Base-by-base conservation (phyloP, 2,113 vertebrate species). In the Willisornis vidua region DNA sequence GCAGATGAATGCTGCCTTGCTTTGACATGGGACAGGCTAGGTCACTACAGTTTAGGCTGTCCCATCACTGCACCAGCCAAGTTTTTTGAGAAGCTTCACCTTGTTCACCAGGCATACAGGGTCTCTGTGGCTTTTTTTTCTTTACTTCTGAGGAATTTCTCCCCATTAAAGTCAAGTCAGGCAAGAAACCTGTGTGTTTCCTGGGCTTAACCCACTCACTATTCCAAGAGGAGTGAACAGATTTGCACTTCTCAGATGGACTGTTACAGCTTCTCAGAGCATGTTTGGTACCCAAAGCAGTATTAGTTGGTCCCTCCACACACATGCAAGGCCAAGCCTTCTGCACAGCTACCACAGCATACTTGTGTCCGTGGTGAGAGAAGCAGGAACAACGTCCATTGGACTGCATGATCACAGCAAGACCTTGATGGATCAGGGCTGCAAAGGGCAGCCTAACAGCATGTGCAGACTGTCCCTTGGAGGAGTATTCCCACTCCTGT, bases 1-100 rank as follows among this genome's bases (percentile, higher is more conserved):
- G n/a, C 18, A 61, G 19, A 5, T 22, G 16, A 59, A 33, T 0
- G 0, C 8, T 37, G 48, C 20, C 14, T 1, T 15, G 24, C 28
- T 48, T 51, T 74, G 24, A 70, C 29, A 19, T 5, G 11, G 61
- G 14, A 67, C 67, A 68, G 57, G 6, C 14, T 4, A 19, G 9
- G n/a, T 46, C 49, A 19, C 46, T 61, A 33, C 26, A 57, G 58
- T 19, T 80, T 19, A 61, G 18, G 9, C 28, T 76, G 54, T 48
- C 46, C 54, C 51, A 51, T 66, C 39, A 9, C 25, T 43, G 46
- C 14, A 25, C 14, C 15, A 74, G 51, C 31, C 65, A 71, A 45
- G 29, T 10, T 37, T 82, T 65, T 67, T 22, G 22, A 77, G 33
- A 12, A 91, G 48, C 20, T 18, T 43, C 23, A 24, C 37, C 52